A percentile compares a stretch with the other conserved stretches of the same genome.
phyloP scores from a whole-genome alignment of 2,888 invertebrate species.

The Leptothorax acervorum region DNA sequence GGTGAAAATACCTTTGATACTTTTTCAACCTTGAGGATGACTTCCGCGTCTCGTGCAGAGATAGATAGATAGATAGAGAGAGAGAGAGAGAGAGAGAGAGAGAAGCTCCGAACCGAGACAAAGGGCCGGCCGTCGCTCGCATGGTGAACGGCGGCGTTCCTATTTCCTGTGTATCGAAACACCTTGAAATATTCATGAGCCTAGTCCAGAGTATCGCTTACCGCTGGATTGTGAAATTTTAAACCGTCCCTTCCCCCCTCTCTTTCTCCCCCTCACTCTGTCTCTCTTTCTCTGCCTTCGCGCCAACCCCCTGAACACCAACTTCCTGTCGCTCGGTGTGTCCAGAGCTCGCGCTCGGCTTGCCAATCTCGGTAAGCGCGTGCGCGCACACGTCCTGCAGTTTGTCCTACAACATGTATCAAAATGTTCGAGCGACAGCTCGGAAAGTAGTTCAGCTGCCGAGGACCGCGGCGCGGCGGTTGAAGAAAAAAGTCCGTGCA shows the following conservation, averaged over 20 bases:
- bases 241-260: slow-evolving; percentile 47
- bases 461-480: background rate
- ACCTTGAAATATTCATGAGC: slow-evolving; percentile 68
- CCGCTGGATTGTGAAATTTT: slow-evolving; percentile 66
- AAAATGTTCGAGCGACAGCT: slow-evolving; percentile 54
- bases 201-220: slow-evolving; percentile 53
- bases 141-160: slow-evolving; percentile 54
- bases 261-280: slow-evolving; percentile 7
- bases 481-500: background rate
- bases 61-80: no score
- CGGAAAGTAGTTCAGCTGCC: slow-evolving; percentile 34
- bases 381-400: slow-evolving; percentile 36
- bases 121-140: slow-evolving; percentile 32
- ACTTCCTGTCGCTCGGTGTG: slow-evolving; percentile 47
- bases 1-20: slow-evolving; percentile 33
- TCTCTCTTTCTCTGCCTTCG: background rate
- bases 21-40: slow-evolving; percentile 23
- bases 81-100: background rate
- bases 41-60: slow-evolving; percentile 16
- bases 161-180: slow-evolving; percentile 63
- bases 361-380: slow-evolving; percentile 43
- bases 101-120: slow-evolving; percentile 14
- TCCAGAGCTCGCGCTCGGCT: slow-evolving; percentile 44
- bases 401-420: slow-evolving; percentile 50
- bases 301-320: slow-evolving; percentile 34